Evolutionary conservation across 2,113 vertebrate species (phyloP).

Genomic region (Notothenia rossii): DNA sequence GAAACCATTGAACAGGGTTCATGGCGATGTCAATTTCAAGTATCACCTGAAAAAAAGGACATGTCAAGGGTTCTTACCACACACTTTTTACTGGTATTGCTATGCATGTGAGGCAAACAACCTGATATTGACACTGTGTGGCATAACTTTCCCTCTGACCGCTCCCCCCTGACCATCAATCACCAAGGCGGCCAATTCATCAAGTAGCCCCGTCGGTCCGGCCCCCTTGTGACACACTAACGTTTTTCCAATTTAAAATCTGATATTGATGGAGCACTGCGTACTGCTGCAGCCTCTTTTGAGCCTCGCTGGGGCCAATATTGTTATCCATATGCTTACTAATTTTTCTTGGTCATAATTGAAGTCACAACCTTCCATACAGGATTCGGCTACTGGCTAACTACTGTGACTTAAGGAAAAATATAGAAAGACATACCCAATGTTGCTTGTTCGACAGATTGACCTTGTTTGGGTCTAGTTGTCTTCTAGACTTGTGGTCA

Average conservation of each 20-base stretch:
- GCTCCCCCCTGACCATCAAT: constrained; percentile 77
- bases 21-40: not conserved
- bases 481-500: not conserved
- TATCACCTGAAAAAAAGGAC: constrained; percentile 10
- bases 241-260: constrained; percentile 79
- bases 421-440: not conserved
- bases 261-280: constrained; percentile 79
- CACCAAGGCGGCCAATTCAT: constrained; percentile 74
- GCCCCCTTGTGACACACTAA: constrained; percentile 71
- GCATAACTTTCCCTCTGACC: constrained; percentile 71
- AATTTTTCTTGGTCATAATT: constrained; percentile 31
- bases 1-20: not conserved
- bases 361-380: constrained; percentile 27
- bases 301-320: constrained; percentile 44
- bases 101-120: constrained; percentile 61
- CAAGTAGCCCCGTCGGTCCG: constrained; percentile 62
- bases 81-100: constrained; percentile 26
- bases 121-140: constrained; percentile 66
- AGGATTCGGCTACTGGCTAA: not conserved
- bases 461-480: no score
- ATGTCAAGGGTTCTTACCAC: constrained; percentile 53
- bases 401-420: not conserved
- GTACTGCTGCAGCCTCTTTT: constrained; percentile 52
- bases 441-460: not conserved
- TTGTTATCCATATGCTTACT: constrained; percentile 45